Conservation (phyloP, 2,888 invertebrate genomes). For the Drosophila paranaensis region DNA sequence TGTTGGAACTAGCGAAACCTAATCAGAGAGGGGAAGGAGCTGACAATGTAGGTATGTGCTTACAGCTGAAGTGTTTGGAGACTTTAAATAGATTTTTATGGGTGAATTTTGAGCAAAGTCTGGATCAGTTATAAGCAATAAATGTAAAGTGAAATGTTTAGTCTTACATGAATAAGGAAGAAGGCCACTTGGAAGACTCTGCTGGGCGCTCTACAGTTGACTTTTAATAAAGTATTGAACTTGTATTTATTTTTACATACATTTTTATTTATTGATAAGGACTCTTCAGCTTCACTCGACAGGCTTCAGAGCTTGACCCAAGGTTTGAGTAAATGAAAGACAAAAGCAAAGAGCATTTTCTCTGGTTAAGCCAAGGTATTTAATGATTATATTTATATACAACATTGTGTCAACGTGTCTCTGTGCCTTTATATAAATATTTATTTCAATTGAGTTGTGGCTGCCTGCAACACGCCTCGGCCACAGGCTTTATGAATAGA, state of each 20-base stretch:
- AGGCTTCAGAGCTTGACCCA: too few relatives aligned
- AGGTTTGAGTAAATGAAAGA: not conserved
- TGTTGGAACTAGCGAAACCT: slow-evolving; percentile 4
- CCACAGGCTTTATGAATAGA: not conserved
- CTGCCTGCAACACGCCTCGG: not conserved
- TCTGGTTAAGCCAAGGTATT: not conserved
- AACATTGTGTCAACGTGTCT: too few relatives aligned
- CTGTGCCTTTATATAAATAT: slow-evolving; percentile 1
- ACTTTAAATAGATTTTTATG: rapidly evolving
- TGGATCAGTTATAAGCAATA: not conserved
- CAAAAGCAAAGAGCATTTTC: not conserved
- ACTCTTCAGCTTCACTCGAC: too few relatives aligned
- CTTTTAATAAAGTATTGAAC: too few relatives aligned
- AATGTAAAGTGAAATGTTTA: not conserved
- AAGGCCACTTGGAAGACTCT: too few relatives aligned
- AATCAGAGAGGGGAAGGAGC: not conserved
- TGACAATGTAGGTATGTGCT: not conserved
- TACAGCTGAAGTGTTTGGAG: not conserved
- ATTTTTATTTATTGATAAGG: too few relatives aligned
- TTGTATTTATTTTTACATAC: too few relatives aligned
- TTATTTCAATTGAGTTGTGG: slow-evolving; percentile 17
- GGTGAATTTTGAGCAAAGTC: not conserved
- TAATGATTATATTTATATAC: not conserved
- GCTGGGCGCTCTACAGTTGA: too few relatives aligned
- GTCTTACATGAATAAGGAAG: not conserved